These are phyloP conservation scores for Oscheius sp. DNA, from an alignment of 2,888 invertebrate species.

Conservation along the genomic window DNA sequence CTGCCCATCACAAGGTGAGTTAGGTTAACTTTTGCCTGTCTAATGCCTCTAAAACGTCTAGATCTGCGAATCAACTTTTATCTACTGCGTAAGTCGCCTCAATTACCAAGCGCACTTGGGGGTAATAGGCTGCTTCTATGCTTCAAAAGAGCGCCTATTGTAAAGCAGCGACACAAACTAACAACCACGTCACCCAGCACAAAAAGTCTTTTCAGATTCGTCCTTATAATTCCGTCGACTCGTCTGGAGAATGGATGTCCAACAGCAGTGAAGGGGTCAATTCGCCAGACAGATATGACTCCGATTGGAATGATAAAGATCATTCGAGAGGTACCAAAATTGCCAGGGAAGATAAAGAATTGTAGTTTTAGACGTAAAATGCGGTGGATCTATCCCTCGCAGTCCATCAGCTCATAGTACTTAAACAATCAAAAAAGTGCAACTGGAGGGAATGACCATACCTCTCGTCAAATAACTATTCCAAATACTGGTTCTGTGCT, in stretches of 20 bases:
- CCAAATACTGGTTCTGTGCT: slow-evolving; percentile 27
- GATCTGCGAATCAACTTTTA: slow-evolving; percentile 33
- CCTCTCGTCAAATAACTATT: slow-evolving; percentile 21
- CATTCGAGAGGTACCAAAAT: not conserved
- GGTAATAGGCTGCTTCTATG: no score
- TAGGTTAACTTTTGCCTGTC: not conserved
- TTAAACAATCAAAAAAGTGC: not conserved
- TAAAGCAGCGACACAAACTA: slow-evolving; percentile 3
- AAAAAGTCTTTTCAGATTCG: slow-evolving; percentile 46
- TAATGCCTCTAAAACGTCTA: not conserved
- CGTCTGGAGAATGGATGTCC: slow-evolving; percentile 59
- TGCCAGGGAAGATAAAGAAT: not conserved
- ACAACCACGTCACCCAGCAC: slow-evolving; percentile 1
- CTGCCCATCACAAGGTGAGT: slow-evolving; percentile 53
- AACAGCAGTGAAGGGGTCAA: slow-evolving; percentile 58
- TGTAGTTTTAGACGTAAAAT: slow-evolving; percentile 15
- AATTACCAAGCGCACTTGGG: no score
- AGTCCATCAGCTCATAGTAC: slow-evolving; percentile 17
- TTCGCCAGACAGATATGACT: slow-evolving; percentile 50
- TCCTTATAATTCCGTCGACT: slow-evolving; percentile 56
- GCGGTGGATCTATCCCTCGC: not conserved
- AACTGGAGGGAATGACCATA: not conserved
- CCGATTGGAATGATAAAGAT: slow-evolving; percentile 31
- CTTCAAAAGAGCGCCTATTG: not conserved
- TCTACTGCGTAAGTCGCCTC: slow-evolving; percentile 31